Evolutionary conservation across 2,888 invertebrate genomes (phyloP), one percentile per base, ranked within the genome.

Genomic region (Eupithecia insigniata): DNA sequence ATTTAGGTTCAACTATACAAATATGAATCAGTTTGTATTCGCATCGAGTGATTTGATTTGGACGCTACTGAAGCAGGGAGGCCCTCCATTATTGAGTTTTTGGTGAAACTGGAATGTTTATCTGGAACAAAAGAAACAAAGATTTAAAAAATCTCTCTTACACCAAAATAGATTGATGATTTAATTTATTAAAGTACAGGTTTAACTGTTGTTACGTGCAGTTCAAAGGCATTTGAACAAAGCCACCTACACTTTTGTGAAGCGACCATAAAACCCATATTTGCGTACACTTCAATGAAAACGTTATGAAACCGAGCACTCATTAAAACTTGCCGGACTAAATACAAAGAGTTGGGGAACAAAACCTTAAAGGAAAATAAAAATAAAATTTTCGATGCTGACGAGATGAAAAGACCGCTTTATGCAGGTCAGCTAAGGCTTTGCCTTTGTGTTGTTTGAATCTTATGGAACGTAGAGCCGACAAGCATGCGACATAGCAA

Each of bases 1-100:
- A 28, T 79, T 88, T 92, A 79, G 74, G 81, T 85, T 92, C 90
- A 93, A 91, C 93, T 93, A 76, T 93, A 92, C 77, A 91, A 81
- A 82, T 92, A 93, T 28, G 90, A 89, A 79, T 93, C 92, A 73
- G 89, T 87, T 81, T 85, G 85, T 78, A 90, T 85, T 70, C 89
- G 89, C 66, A 86, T 84, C 22, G 86, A 85, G 81, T 87, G 91
- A 79, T 84, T 84, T 72, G 86, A 83, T 69, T 85, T 85, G 78
- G 85, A 87, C 69, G 85, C 82, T 72, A 81, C 77, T 66, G 80
- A 76, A 75, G 81, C 80, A 77, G 81, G 82, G 82, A 80, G 77
- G 77, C 82, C 84, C 86, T 85, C 90, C 92, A 93, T 93, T 81
- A 76, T 87, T 82, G 81, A 80, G 81, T 51, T 76, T 81, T 78